Evolutionary conservation across 2,113 vertebrate species (phyloP).

Genomic region (Synodontis membranacea): DNA sequence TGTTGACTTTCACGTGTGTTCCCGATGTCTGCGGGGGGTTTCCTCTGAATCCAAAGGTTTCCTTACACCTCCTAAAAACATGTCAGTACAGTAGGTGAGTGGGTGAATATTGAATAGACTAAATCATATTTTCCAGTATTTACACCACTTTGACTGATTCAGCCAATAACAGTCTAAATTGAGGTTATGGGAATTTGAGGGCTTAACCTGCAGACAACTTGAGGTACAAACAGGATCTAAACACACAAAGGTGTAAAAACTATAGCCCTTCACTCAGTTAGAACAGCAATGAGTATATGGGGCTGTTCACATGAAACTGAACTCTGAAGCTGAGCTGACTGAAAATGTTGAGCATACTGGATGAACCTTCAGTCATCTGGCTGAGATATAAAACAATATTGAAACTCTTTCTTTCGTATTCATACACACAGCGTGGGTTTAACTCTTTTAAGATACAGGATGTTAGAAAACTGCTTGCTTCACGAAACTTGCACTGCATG

Average conservation of each 20-base stretch:
- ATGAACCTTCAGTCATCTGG: background rate
- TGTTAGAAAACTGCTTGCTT: conserved; percentile 12
- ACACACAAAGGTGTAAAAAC: background rate
- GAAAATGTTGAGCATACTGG: background rate
- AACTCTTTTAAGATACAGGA: conserved; percentile 8
- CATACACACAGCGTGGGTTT: background rate
- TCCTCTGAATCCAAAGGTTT: no score
- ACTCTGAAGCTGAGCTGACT: background rate
- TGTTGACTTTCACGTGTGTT: no score
- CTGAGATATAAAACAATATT: background rate
- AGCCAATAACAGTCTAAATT: background rate
- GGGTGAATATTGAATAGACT: no score
- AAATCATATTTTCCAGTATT: background rate
- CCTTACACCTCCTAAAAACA: background rate
- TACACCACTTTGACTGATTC: background rate
- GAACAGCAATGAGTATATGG: background rate
- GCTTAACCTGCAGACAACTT: background rate
- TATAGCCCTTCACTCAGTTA: background rate
- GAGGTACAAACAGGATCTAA: background rate
- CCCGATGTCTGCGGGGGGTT: no score
- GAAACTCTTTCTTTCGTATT: background rate
- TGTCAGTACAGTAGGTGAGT: no score
- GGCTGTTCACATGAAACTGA: background rate
- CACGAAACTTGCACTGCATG: background rate
- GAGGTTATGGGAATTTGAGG: background rate